Percentiles rank a stretch among this genome's conserved stretches.
phyloP scores from a whole-genome alignment of 2,888 invertebrate species.

The Anodontia alba region DNA sequence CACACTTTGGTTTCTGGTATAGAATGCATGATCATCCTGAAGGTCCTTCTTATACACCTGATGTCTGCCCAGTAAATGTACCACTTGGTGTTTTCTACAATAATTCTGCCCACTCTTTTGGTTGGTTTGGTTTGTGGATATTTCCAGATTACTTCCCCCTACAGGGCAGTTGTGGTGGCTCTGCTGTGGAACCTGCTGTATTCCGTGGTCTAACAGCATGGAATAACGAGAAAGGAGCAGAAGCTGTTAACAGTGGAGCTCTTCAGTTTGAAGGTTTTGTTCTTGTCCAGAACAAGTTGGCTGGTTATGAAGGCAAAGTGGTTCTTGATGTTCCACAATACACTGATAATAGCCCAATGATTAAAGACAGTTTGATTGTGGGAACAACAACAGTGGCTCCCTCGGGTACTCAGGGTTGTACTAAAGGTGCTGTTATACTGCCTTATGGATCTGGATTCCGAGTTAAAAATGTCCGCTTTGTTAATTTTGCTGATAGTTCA shows the following conservation, averaged over 20 bases:
- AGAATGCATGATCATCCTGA: conserved; percentile 80
- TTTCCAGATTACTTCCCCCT: conserved; percentile 75
- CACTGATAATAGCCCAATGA: conserved; percentile 52
- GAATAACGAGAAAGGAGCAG: conserved; percentile 82
- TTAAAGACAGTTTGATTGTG: conserved; percentile 55
- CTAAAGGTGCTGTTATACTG: conserved; percentile 68
- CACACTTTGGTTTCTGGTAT: conserved; percentile 84
- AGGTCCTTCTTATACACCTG: conserved; percentile 77
- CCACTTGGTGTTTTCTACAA: conserved; percentile 76
- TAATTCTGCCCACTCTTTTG: conserved; percentile 82
- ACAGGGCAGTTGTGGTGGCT: conserved; percentile 50
- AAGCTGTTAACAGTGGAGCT: conserved; percentile 78
- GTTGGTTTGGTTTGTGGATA: conserved; percentile 83
- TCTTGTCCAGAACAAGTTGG: conserved; percentile 76
- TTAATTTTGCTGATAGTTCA: conserved; percentile 48
- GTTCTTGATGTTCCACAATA: conserved; percentile 33
- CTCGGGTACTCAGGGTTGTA: conserved; percentile 54
- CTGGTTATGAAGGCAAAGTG: conserved; percentile 76
- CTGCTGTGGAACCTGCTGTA: conserved; percentile 48
- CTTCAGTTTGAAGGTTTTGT: conserved; percentile 76
- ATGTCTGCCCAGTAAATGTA: conserved; percentile 74
- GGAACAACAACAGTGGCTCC: conserved; percentile 53
- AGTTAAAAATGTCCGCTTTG: conserved; percentile 63
- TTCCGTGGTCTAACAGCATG: conserved; percentile 74
- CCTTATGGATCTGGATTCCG: conserved; percentile 77